Base-by-base conservation (phyloP, 1,140 invertebrate genomes). In the Anoplolepis gracilipes region DNA sequence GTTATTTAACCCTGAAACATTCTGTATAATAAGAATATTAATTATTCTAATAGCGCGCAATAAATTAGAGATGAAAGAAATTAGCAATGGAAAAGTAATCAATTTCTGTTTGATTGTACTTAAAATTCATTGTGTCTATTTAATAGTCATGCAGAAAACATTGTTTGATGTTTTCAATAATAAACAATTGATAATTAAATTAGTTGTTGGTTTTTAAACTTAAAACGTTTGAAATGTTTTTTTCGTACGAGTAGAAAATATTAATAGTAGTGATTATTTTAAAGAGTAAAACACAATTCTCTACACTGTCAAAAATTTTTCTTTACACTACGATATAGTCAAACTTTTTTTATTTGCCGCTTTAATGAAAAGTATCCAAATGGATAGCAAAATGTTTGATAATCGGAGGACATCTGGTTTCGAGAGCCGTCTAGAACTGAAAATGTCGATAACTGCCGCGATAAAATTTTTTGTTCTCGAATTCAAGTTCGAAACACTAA, bases 351-450 rank as follows among this genome's bases (percentile, higher is more conserved):
- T n/a, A 6, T 22, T 46, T 76, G 11, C 16, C 2, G 1, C 13
- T 49, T 19, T 49, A 78, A n/a, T 39, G 7, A 10, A n/a, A 78
- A 65, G 8, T 33, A 65, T 65, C n/a, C n/a, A 49, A 39, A 65
- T 65, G 59, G 33, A 39, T 11, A 64, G n/a, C 49, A 6, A 55
- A 53, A 33, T 36, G 33, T 75, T 73, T 25, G 30, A 59, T 73
- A 57, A 36, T 59, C 72, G 30, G 33, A 49, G 46, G 22, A 22
- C 72, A 75, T 75, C 72, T 75, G 53, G 53, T 75, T 39, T 75
- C 10, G 13, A 75, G 30, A 22, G 19, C 16, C 49, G 49, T 57
- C 53, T 7, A 33, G 6, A 78, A 28, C 36, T 64, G 39, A 61
- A 49, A 25, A 49, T 78, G 28, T 64, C 39, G 19, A 36, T 39